Percentiles rank a stretch among this genome's conserved stretches.
Evolutionary conservation across 2,797 vertebrate species (phyloP).

Genomic region (Cynodonichthys magdalenae): DNA sequence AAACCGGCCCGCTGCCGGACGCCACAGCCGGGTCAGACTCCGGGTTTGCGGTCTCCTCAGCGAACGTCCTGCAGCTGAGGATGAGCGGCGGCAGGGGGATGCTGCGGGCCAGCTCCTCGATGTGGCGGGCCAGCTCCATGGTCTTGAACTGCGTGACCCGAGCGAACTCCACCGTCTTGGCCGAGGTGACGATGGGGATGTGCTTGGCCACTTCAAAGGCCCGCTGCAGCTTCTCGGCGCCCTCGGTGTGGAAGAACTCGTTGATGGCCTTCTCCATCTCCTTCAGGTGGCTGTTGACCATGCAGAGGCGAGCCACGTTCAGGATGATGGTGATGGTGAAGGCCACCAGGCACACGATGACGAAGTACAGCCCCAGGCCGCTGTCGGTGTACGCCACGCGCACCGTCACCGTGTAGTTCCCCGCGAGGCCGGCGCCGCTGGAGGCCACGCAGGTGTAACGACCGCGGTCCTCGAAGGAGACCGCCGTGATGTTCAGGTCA

Average conservation of each 20-base stretch:
- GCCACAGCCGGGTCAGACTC: constrained; percentile 65
- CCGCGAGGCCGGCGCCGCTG: constrained; percentile 29
- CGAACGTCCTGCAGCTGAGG: constrained; percentile 84
- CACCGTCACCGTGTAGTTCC: constrained; percentile 86
- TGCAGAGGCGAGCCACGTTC: constrained; percentile 90
- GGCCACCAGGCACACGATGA: constrained; percentile 89
- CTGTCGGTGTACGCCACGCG: constrained; percentile 88
- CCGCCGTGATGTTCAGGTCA: constrained; percentile 87
- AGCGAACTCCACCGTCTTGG: constrained; percentile 92
- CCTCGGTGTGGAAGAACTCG: constrained; percentile 95
- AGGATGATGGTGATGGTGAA: constrained; percentile 90
- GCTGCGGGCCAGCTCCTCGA: constrained; percentile 93
- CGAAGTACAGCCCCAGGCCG: constrained; percentile 91
- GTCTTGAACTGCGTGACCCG: constrained; percentile 97
- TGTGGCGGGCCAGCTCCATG: constrained; percentile 92
- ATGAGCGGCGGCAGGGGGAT: constrained; percentile 93
- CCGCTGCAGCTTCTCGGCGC: constrained; percentile 93
- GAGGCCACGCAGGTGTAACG: constrained; percentile 86
- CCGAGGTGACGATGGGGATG: constrained; percentile 93
- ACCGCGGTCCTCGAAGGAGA: constrained; percentile 90
- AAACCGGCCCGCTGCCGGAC: constrained; percentile 53
- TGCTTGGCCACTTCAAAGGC: constrained; percentile 95
- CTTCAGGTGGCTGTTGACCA: constrained; percentile 94
- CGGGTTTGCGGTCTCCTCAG: constrained; percentile 76
- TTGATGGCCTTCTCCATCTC: constrained; percentile 94